A percentile compares a stretch with the other conserved stretches of the same genome.
Evolutionary conservation across 23 tunicate species (phyloP).

Genomic region (Ciona savignyi): DNA sequence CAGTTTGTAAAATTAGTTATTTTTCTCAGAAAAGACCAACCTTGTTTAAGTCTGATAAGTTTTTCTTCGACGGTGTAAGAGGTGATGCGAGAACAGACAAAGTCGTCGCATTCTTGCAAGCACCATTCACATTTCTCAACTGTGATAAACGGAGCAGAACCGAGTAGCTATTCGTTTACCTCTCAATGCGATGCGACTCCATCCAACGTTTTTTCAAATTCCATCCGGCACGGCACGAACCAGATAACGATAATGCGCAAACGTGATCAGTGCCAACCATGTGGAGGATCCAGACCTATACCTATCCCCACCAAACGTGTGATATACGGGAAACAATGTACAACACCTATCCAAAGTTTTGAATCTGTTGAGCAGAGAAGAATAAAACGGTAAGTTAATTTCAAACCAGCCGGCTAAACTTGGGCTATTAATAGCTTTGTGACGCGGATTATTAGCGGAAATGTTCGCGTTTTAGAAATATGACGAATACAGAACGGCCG

Average conservation of each 20-base stretch:
- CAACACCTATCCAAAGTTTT: background rate
- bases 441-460: no score
- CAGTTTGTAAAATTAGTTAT: no score
- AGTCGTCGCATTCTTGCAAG: no score
- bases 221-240: background rate
- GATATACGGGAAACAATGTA: background rate
- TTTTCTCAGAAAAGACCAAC: no score
- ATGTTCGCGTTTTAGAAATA: no score
- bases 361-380: background rate
- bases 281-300: background rate
- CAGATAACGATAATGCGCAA: background rate
- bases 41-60: no score
- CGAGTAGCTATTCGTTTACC: background rate
- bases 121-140: background rate
- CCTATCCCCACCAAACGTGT: conserved; percentile 1
- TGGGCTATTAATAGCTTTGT: no score
- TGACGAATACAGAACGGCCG: no score
- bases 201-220: background rate
- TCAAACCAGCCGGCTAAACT: no score
- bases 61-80: no score
- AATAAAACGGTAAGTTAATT: background rate
- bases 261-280: background rate
- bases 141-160: background rate
- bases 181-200: background rate
- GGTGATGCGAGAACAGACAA: no score